A percentile compares a stretch with the other conserved stretches of the same genome.
These are phyloP conservation scores for Holothuria leucospilota DNA, from an alignment of 53 echinoderm and acorn worm species.

Conservation along the genomic window DNA sequence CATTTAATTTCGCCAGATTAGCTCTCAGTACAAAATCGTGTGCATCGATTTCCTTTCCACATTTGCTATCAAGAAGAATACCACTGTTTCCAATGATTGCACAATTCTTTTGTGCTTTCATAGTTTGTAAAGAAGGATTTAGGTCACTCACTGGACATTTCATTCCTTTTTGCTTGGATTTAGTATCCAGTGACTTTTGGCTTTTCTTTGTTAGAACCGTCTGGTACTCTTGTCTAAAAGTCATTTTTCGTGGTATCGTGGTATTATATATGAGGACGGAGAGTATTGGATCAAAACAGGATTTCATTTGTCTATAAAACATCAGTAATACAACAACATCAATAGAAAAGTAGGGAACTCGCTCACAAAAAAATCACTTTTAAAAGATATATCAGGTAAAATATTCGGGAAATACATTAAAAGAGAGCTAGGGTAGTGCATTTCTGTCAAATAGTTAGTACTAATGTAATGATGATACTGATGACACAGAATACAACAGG, in stretches of 20 bases:
- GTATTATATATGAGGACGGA: neutral
- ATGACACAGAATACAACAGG: too few relatives aligned
- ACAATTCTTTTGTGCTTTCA: neutral
- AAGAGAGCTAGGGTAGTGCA: too few relatives aligned
- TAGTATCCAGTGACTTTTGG: neutral
- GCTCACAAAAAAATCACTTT: too few relatives aligned
- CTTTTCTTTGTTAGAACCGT: neutral
- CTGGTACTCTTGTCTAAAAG: neutral
- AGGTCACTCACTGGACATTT: neutral
- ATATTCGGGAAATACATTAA: too few relatives aligned
- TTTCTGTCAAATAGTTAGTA: too few relatives aligned
- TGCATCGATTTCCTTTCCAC: slow-evolving; percentile 34
- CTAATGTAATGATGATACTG: too few relatives aligned
- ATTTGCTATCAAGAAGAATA: slow-evolving; percentile 19
- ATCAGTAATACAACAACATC: too few relatives aligned
- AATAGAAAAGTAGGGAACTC: too few relatives aligned
- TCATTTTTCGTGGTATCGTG: neutral
- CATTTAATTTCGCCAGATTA: slow-evolving; percentile 18
- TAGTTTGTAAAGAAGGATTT: neutral
- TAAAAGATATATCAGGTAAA: too few relatives aligned
- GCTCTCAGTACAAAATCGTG: slow-evolving; percentile 49
- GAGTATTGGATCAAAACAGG: slow-evolving; percentile 7
- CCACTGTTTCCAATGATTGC: slow-evolving; percentile 44
- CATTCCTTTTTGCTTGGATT: neutral
- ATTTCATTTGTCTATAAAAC: too few relatives aligned